phyloP scores from a whole-genome alignment of 2,113 vertebrate species.

The Prochilodus magdalenae region DNA sequence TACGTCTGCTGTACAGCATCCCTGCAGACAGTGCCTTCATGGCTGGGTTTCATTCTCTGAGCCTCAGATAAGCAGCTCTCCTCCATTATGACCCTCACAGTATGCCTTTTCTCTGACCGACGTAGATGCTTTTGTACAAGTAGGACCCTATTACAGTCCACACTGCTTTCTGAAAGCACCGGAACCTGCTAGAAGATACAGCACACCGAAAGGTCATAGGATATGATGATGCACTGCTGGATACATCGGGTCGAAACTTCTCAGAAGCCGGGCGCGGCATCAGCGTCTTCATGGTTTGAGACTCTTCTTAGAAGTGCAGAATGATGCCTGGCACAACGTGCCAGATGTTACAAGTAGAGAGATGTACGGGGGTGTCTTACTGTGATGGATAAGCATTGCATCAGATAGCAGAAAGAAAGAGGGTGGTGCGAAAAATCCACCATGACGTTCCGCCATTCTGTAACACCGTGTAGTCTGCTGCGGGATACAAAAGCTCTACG shows the following conservation, averaged over 20 bases:
- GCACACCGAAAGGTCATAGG: constrained; percentile 51
- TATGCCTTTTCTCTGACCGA: constrained; percentile 23
- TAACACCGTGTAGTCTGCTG: constrained; percentile 15
- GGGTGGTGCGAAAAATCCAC: constrained; percentile 24
- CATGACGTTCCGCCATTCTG: constrained; percentile 30
- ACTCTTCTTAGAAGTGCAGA: constrained; percentile 55
- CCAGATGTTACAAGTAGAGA: constrained; percentile 41
- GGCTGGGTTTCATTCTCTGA: constrained; percentile 20
- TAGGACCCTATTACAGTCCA: constrained; percentile 41
- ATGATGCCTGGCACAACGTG: constrained; percentile 28
- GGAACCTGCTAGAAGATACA: constrained; percentile 38
- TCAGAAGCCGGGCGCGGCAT: constrained; percentile 34
- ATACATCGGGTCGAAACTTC: constrained; percentile 27
- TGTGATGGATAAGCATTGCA: constrained; percentile 47
- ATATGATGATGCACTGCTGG: constrained; percentile 39
- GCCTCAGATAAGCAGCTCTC: constrained; percentile 31
- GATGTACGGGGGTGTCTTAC: constrained; percentile 29
- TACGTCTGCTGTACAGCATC: constrained; percentile 37
- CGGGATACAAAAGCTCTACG: constrained; percentile 38
- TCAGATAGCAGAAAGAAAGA: constrained; percentile 32
- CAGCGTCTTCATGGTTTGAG: constrained; percentile 46
- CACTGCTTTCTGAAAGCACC: constrained; percentile 38
- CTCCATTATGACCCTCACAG: constrained; percentile 29
- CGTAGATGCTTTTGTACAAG: constrained; percentile 36
- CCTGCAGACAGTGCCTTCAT: not conserved